Evolutionary conservation across 2,888 invertebrate genomes (phyloP).

Genomic region (Rhamphomyia laevipes): DNA sequence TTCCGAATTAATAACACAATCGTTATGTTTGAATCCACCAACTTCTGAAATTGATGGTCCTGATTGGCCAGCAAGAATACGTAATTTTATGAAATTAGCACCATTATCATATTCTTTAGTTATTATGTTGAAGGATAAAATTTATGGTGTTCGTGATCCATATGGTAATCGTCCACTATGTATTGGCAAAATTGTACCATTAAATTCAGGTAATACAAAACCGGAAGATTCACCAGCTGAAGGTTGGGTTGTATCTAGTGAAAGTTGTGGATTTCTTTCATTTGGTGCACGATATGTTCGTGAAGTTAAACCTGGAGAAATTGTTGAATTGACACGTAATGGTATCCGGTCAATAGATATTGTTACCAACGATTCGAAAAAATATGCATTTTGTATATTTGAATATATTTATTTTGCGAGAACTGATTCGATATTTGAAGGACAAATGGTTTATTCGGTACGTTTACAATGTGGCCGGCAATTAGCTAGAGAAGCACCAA

Average conservation of each 20-base stretch:
- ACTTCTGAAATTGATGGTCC: conserved; percentile 72
- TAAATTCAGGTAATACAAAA: conserved; percentile 39
- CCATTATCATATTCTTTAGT: conserved; percentile 90
- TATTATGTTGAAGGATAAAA: conserved; percentile 87
- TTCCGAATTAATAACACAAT: conserved; percentile 94
- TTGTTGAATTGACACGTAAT: conserved; percentile 78
- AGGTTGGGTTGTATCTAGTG: conserved; percentile 95
- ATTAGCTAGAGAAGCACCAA: conserved; percentile 79
- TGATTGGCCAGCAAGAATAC: conserved; percentile 87
- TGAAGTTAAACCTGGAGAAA: conserved; percentile 94
- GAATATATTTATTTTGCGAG: conserved; percentile 98
- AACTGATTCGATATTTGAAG: conserved; percentile 92
- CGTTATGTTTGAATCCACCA: conserved; percentile 83
- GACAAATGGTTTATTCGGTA: conserved; percentile 92
- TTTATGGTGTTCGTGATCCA: conserved; percentile 92
- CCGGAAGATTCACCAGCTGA: conserved; percentile 53
- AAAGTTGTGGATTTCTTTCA: conserved; percentile 92
- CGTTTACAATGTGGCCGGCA: conserved; percentile 88
- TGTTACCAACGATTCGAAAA: conserved; percentile 64
- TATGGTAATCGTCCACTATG: conserved; percentile 95
- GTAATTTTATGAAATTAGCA: conserved; percentile 84
- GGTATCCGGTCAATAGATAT: conserved; percentile 82
- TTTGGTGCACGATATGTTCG: conserved; percentile 87
- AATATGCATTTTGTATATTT: conserved; percentile 94
- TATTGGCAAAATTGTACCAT: conserved; percentile 78